Base-by-base conservation (phyloP, 2,888 invertebrate genomes). In the Onchidella celtica region DNA sequence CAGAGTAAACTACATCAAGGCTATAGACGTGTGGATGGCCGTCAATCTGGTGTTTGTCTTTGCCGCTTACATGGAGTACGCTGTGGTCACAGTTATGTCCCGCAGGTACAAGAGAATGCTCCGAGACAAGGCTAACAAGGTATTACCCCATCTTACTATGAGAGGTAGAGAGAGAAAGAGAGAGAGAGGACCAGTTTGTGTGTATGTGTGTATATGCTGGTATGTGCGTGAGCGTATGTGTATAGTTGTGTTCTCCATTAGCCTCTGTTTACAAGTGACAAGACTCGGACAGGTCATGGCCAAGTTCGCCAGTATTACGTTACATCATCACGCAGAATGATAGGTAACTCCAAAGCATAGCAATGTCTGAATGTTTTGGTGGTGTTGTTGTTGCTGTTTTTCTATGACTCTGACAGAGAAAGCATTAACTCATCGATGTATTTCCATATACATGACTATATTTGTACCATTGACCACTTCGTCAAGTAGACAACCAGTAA, bases 31-130 rank as follows among this genome's bases (percentile, higher is more conserved):
- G 75, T 75, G 75, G 47, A 66, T 74, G 66, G 73, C 66, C 3
- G 1, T 32, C 17, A 32, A 40, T 63, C 63, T 70, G 69, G 70
- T 81, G 24, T 81, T 75, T 75, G 75, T 81, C 34, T 75, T 69
- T 55, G 29, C 69, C 1, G 81, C 59, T 21, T 69, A 75, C 27
- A 63, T 59, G 81, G 61, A 80, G 66, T 80, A 74, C 57, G 74
- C 80, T 21, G 73, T 74, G 24, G 80, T 74, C 34, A 80, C 73
- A 27, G 66, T 74, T 27, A 36, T 77, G 63, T 77, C 78, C 63
- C 70, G 69, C 4, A 14, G 36, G 36, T 68, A 68, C 38, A 68
- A 68, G 38, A 3, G 68, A 6, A 68, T 34, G 14, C 36, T 68
- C 14, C 14, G 68, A 32, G 29, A 65, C 29, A n/a, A 32, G 17